Base-by-base conservation (phyloP, 2,113 vertebrate species). In the Datnioides undecimradiatus region DNA sequence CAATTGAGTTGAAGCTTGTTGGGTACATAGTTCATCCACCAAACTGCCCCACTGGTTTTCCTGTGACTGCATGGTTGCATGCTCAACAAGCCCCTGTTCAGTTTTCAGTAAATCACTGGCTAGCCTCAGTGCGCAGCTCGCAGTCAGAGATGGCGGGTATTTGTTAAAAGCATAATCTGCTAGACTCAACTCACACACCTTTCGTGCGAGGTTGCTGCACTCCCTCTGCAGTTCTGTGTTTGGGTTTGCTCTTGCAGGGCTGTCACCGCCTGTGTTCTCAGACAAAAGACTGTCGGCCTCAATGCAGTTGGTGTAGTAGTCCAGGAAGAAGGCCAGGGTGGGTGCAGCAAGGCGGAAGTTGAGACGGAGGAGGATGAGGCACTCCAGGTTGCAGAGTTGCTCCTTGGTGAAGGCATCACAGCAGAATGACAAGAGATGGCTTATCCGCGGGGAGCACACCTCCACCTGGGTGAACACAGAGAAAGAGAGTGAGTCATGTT, bases 361-460 rank as follows among this genome's bases (percentile, higher is more conserved):
- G 27, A 99, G 96, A 45, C 95, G 95, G 51, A 95, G 88, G 12
- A 99, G 92, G 69, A 99, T 90, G 59, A 99, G 94, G 84, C 96
- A 95, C 87, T 99, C 98, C 16, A 99, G 93, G 76, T 97, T 98
- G 81, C 95, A 95, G 86, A 99, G 95, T 91, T 99, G 98, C 78
- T 97, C 95, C 23, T 88, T 90, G 8, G 94, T 96, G 91, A 98
- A 99, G 51, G 94, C 93, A 1, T 93, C 94, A 3, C 97, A 96
- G 90, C 98, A 99, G 74, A 99, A 88, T 1, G 94, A 92, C 52
- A 99, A 89, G 11, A 99, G 96, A 60, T 98, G 95, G 55, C 95
- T 96, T 83, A 98, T 93, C 0, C 90, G 93, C 0, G 98, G 98
- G 0, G 95, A 96, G 34, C 90, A 93, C 55, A 97, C 96, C 83